Percentiles rank a stretch among this genome's conserved stretches.
Evolutionary conservation across 2,113 vertebrate species (phyloP).

Genomic region (Odocoileus hemionus): DNA sequence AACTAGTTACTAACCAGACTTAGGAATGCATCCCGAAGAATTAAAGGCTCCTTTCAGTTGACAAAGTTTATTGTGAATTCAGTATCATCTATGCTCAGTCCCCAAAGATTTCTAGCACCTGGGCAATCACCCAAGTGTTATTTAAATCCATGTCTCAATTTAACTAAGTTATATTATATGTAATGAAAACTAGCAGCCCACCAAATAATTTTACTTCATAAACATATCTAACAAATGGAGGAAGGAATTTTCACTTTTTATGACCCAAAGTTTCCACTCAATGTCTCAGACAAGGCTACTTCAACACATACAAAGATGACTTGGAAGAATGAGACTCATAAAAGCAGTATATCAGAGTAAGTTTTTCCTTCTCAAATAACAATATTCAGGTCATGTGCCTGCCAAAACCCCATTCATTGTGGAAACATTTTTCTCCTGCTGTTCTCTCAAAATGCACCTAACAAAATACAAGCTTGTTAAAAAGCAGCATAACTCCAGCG

Average conservation of each 20-base stretch:
- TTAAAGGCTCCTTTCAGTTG: conserved; percentile 43
- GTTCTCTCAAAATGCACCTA: conserved; percentile 5
- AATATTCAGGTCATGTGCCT: conserved; percentile 53
- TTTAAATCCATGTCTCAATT: conserved; percentile 66
- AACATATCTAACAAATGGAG: conserved; percentile 73
- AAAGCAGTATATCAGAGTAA: conserved; percentile 65
- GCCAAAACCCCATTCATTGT: conserved; percentile 60
- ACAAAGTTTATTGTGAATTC: conserved; percentile 60
- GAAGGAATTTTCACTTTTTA: conserved; percentile 69
- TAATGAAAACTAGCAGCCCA: conserved; percentile 66
- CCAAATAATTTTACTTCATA: conserved; percentile 71
- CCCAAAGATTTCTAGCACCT: conserved; percentile 51
- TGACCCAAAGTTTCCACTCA: conserved; percentile 73
- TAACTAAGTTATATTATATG: conserved; percentile 53
- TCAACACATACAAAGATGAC: conserved; percentile 59
- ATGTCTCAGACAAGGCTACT: conserved; percentile 60
- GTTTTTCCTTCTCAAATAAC: conserved; percentile 59
- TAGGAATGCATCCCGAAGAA: conserved; percentile 5
- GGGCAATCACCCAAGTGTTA: conserved; percentile 67
- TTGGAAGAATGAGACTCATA: conserved; percentile 66
- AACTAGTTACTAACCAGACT: conserved; percentile 40
- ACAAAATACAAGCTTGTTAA: conserved; percentile 42
- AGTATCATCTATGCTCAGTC: conserved; percentile 50
- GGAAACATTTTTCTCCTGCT: conserved; percentile 47
- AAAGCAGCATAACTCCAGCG: not conserved